phyloP scores from a whole-genome alignment of 1,140 invertebrate species.

The Leptinotarsa texana region DNA sequence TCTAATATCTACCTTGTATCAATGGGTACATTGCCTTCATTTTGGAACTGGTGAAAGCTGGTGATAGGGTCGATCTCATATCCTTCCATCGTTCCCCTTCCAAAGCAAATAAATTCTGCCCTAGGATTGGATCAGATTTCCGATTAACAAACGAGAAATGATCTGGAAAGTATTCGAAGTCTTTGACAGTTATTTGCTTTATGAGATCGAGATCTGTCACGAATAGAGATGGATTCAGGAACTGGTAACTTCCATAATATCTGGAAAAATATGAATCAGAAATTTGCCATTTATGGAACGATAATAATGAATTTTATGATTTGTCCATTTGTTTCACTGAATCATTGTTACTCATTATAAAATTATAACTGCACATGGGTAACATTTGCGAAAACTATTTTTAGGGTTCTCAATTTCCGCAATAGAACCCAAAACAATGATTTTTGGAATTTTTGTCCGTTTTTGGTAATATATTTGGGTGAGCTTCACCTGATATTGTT shows the following conservation, averaged over 20 bases:
- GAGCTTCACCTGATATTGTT: too few relatives aligned
- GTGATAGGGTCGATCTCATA: slow-evolving; percentile 53
- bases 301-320: background rate
- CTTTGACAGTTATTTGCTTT: slow-evolving; percentile 64
- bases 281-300: background rate
- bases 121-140: slow-evolving; percentile 60
- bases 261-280: slow-evolving; percentile 42
- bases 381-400: too few relatives aligned
- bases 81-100: slow-evolving; percentile 57
- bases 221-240: slow-evolving; percentile 60
- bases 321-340: background rate
- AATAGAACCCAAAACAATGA: too few relatives aligned
- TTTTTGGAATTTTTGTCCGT: too few relatives aligned
- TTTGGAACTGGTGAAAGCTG: slow-evolving; percentile 55
- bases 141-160: slow-evolving; percentile 57
- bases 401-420: too few relatives aligned
- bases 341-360: background rate
- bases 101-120: slow-evolving; percentile 60
- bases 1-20: slow-evolving; percentile 34
- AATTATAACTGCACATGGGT: too few relatives aligned
- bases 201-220: slow-evolving; percentile 66
- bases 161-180: slow-evolving; percentile 68
- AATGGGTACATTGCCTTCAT: slow-evolving; percentile 53
- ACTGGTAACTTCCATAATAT: slow-evolving; percentile 60
- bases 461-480: too few relatives aligned